These are phyloP conservation scores for Siderastrea radians DNA, from an alignment of 92 coral and sea anemone species.

Conservation along the genomic window DNA sequence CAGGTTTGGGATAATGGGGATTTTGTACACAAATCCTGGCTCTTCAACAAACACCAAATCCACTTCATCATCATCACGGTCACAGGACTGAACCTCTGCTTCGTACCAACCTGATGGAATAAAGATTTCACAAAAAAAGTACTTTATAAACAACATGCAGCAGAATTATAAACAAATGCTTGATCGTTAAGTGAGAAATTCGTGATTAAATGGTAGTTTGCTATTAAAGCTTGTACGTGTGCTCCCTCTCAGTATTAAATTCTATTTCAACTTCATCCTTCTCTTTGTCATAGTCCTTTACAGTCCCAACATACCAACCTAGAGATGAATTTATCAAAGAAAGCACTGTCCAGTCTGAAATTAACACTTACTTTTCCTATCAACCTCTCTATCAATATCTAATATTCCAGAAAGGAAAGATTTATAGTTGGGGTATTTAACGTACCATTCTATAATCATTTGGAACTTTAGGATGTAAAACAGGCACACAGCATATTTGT, in stretches of 20 bases:
- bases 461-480: background rate
- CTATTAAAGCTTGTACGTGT: conserved; percentile 7
- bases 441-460: conserved; percentile 6
- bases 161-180: conserved; percentile 12
- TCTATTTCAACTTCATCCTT: conserved; percentile 25
- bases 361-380: conserved; percentile 19
- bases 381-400: background rate
- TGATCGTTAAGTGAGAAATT: conserved; percentile 2
- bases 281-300: conserved; percentile 32
- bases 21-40: conserved; percentile 18
- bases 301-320: conserved; percentile 63
- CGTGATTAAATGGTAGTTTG: background rate
- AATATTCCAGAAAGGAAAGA: conserved; percentile 3
- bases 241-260: conserved; percentile 33
- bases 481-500: background rate
- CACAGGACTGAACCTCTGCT: conserved; percentile 17
- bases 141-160: too few species aligned
- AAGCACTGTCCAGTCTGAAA: conserved; percentile 4
- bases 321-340: conserved; percentile 8
- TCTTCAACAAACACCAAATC: conserved; percentile 26
- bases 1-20: conserved; percentile 2
- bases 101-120: conserved; percentile 9
- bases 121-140: background rate
- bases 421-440: conserved; percentile 8
- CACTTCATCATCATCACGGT: conserved; percentile 23